Evolutionary conservation across 2,888 invertebrate species (phyloP), one percentile per base, ranked within the genome.

Genomic region (Eupithecia abbreviata): DNA sequence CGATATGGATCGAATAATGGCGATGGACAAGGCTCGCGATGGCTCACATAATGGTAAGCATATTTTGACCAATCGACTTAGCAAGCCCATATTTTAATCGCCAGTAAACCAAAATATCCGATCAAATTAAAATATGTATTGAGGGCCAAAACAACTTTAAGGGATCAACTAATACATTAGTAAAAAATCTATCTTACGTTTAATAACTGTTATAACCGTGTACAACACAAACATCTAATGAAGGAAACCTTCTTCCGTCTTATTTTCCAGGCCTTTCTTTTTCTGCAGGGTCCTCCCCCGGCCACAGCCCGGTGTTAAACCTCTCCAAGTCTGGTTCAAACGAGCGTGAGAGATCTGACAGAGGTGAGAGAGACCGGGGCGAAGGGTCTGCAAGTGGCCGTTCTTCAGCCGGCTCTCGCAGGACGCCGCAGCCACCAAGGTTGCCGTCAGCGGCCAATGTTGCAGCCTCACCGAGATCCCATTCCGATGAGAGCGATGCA

Each of bases 291-390:
- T 98, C 98, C 79, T 98, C 98, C 82, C 97, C 97, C 86, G 97
- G 98, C 75, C 98, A 98, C 95, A 98, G 98, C 96, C 98, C 98
- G 80, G 98, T 98, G 83, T 94, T 98, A 86, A 98, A 98, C 95
- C 96, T 98, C 77, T 98, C 98, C 75, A 98, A 98, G 94, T 98
- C 98, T 76, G 98, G 98, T 74, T 97, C 97, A 93, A 87, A 97
- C 80, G 98, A 97, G 82, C 97, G 98, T 87, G 96, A 96, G 67
- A 86, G 94, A 58, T 90, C 96, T 55, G 96, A 96, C 69, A 91
- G 96, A 75, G 92, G 92, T 75, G 96, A 96, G 82, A 95, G 92
- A 90, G 89, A 93, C 79, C 85, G 93, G 72, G 91, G 92, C 67
- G 94, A 94, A 71, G 93, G 93, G 13, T 93, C 93, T 87, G 88